Evolutionary conservation across 2,888 invertebrate species (phyloP), one percentile per base, ranked within the genome.

Genomic region (Nineta flava): DNA sequence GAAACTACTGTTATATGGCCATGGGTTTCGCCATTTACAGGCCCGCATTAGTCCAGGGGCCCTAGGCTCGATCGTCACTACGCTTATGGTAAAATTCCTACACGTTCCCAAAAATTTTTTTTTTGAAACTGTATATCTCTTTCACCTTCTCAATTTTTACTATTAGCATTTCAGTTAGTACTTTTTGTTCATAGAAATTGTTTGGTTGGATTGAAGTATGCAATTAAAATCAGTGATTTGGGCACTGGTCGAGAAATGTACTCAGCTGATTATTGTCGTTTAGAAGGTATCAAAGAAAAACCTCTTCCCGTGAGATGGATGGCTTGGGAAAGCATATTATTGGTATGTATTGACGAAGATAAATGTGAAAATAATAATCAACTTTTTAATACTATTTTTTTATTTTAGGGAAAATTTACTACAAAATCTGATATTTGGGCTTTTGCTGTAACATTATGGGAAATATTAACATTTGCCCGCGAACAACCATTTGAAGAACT

Each of bases 351-450:
- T n/a, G n/a, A n/a, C n/a, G n/a, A n/a, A n/a, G n/a, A n/a, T n/a
- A n/a, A 13, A 21, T 50, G 32, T 40, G 42, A 15, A 46, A 49
- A 10, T 15, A 45, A 47, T 2, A 17, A 43, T 46, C 9, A 32
- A 21, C 15, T 42, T 32, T 47, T 26, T 40, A 43, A 40, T 31
- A 47, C 15, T 26, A 19, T 51, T 15, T 51, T n/a, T 51, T 55
- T 51, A 55, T 61, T 70, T 41, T 67, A 87, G 85, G 85, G 82
- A 48, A 84, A 84, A 67, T 87, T 82, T 65, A 79, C 84, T 34
- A 79, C 81, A 47, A 87, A 87, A 65, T 85, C 86, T 57, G 90
- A 90, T 69, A 87, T 88, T 43, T 91, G 90, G 90, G 78, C 87
- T 49, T 90, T 88, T 63, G 90, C 86, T 43, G 86, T 90, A 51